Conservation (phyloP, 2,113 vertebrate species). For the Urocolius indicus region DNA sequence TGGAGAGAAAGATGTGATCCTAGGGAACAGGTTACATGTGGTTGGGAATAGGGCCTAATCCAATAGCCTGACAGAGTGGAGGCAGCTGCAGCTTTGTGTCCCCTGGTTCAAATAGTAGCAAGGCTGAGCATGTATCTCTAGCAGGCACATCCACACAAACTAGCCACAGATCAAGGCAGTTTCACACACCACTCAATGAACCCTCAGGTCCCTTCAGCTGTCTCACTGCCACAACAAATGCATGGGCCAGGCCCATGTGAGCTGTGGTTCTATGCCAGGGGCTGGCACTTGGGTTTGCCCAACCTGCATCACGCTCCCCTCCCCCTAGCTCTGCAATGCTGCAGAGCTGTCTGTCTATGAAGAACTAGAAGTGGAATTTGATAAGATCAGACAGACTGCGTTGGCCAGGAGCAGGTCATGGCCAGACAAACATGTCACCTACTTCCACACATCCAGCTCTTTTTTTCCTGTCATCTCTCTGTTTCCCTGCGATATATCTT, state of each 20-base stretch:
- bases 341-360: no score
- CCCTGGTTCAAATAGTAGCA: neutral
- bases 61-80: neutral
- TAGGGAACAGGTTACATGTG: neutral
- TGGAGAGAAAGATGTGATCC: neutral
- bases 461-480: neutral
- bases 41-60: neutral
- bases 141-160: no score
- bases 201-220: rapidly evolving
- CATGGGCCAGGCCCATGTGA: neutral
- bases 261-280: rapidly evolving
- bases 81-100: neutral
- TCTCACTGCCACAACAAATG: neutral
- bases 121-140: neutral
- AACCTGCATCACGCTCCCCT: no score
- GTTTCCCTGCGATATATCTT: neutral
- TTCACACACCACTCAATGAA: neutral
- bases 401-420: neutral
- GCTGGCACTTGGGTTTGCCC: neutral
- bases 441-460: neutral
- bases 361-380: neutral
- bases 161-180: neutral
- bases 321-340: no score
- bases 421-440: neutral
- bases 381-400: neutral